Conservation (phyloP, 2,797 vertebrate genomes). For the Poecilia gillii region DNA sequence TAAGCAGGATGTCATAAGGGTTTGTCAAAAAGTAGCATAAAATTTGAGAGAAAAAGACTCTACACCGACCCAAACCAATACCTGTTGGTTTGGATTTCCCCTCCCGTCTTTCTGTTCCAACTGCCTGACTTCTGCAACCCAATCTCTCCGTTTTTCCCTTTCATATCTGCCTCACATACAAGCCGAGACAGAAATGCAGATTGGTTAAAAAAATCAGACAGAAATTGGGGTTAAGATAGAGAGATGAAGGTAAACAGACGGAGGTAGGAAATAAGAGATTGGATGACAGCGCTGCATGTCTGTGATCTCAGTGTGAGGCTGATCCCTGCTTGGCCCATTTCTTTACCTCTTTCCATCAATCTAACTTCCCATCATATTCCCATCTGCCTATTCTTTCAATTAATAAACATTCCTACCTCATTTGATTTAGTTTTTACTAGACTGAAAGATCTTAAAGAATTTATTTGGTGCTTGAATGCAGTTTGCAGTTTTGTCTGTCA, state of each 20-base stretch:
- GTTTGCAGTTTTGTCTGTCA: conserved; percentile 2
- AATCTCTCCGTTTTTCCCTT: conserved; percentile 50
- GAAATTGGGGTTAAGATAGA: conserved; percentile 56
- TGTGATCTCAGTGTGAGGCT: conserved; percentile 65
- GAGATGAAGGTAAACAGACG: conserved; percentile 52
- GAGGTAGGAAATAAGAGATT: conserved; percentile 45
- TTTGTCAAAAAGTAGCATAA: not conserved
- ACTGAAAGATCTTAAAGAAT: conserved; percentile 11
- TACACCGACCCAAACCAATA: conserved; percentile 40
- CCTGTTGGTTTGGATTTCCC: conserved; percentile 45
- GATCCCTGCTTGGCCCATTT: conserved; percentile 76
- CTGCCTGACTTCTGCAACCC: conserved; percentile 27
- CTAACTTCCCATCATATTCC: conserved; percentile 30
- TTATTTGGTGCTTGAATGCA: conserved; percentile 24
- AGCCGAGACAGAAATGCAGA: conserved; percentile 26
- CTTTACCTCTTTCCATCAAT: conserved; percentile 56
- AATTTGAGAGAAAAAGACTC: conserved; percentile 16
- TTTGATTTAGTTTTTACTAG: conserved; percentile 8
- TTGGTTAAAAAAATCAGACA: conserved; percentile 33
- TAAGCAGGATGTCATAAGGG: not conserved
- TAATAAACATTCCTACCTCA: not conserved
- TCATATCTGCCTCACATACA: conserved; percentile 37
- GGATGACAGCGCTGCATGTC: conserved; percentile 38
- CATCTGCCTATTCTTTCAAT: conserved; percentile 23
- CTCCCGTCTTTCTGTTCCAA: conserved; percentile 31